Percentiles rank a stretch among this genome's conserved stretches.
Conservation (phyloP, 2,888 invertebrate genomes). For the Ophioninae sp. region DNA sequence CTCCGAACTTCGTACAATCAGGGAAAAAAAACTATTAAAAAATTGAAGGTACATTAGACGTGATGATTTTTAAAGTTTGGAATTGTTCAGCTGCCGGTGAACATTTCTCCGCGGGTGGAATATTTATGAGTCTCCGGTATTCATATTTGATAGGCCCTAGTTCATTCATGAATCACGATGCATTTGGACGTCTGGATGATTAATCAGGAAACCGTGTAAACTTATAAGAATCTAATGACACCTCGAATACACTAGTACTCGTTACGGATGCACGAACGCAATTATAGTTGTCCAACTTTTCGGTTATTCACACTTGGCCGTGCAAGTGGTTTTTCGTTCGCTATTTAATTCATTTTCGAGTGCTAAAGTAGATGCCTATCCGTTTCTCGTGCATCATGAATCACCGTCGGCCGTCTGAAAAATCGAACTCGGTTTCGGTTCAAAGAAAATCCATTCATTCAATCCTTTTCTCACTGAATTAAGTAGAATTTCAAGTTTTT, state of each 20-base stretch:
- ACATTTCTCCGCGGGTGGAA: not conserved
- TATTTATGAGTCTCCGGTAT: not conserved
- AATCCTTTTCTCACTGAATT: no score
- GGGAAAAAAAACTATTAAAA: no score
- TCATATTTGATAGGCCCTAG: not conserved
- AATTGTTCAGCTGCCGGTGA: no score
- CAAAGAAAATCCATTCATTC: no score
- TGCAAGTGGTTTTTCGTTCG: constrained; percentile 9
- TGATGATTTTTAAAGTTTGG: no score
- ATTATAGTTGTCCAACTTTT: not conserved
- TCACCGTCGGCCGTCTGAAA: no score
- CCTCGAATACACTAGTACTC: not conserved
- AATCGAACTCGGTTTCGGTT: no score
- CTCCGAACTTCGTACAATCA: no score
- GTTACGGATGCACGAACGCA: not conserved
- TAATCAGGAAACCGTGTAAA: not conserved
- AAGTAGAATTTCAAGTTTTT: no score
- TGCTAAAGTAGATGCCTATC: not conserved
- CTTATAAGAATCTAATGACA: not conserved
- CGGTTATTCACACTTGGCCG: constrained; percentile 4
- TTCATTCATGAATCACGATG: not conserved
- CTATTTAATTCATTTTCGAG: not conserved
- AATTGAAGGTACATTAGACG: no score
- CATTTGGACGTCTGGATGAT: not conserved
- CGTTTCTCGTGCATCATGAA: not conserved